These are phyloP conservation scores for Rhodophaea formosa DNA, from an alignment of 2,888 invertebrate genomes.

Conservation along the genomic window DNA sequence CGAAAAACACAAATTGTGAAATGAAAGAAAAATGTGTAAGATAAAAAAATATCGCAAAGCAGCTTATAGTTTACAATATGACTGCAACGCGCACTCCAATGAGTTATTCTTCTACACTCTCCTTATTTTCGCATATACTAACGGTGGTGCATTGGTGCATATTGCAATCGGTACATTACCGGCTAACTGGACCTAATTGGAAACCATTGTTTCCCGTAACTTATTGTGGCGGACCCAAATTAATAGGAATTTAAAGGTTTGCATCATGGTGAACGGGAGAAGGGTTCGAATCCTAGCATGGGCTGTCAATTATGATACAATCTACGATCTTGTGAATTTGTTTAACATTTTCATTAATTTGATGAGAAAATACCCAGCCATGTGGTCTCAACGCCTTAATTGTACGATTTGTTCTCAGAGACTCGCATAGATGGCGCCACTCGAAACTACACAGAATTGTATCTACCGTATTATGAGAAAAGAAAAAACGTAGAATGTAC, in stretches of 20 bases:
- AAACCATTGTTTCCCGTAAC: conserved; percentile 21
- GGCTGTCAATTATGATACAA: neutral
- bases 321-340: neutral
- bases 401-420: too few relatives aligned
- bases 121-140: neutral
- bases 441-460: too few relatives aligned
- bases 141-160: conserved; percentile 17
- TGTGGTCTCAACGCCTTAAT: too few relatives aligned
- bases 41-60: too few relatives aligned
- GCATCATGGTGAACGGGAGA: neutral
- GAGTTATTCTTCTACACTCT: neutral
- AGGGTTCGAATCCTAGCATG: neutral
- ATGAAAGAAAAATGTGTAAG: too few relatives aligned
- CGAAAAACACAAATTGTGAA: too few relatives aligned
- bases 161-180: conserved; percentile 20
- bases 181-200: conserved; percentile 24
- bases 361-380: too few relatives aligned
- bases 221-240: conserved; percentile 17
- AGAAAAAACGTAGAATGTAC: too few relatives aligned
- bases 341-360: too few relatives aligned
- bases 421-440: too few relatives aligned
- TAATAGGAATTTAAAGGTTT: neutral
- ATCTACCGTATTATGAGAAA: too few relatives aligned
- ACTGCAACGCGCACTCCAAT: neutral
- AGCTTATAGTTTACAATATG: too few relatives aligned